Base-by-base conservation (phyloP, 1,140 invertebrate species). In the Zophobas atratus region DNA sequence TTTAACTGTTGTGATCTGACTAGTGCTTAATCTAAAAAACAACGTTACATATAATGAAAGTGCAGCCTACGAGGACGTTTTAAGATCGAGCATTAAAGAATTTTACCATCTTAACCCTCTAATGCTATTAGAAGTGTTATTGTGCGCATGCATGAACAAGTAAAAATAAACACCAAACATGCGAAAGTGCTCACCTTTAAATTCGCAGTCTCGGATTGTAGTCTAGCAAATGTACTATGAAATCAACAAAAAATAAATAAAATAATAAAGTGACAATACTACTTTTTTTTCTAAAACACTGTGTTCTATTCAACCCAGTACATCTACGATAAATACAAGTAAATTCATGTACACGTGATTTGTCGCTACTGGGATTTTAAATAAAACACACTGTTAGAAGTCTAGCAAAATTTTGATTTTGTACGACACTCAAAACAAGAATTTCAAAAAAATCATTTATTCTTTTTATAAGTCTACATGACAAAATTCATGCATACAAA, bases 151-250 rank as follows among this genome's bases (percentile, higher is more conserved):
- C 67, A 71, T 8, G 43, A 6, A 71, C 33, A 39, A 71, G n/a
- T 70, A 41, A 73, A 55, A 70, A 71, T 20, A 60, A 55, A 73
- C 71, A 73, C 71, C 71, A 73, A 73, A 73, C 81, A 82, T 82
- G 80, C 80, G 70, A 76, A 77, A 76, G 78, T 79, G 82, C 82
- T 83, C 82, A 83, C 82, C 82, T 83, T 81, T 74, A 79, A 77
- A 78, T 77, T 74, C 70, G 78, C 67, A 80, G 80, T 76, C 80
- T 82, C 70, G 77, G 76, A 76, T 71, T 79, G 75, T 71, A 56
- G 75, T 79, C 82, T 83, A 83, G 80, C 79, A 83, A 81, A 80
- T 83, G 81, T 80, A 82, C 81, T 83, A 83, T 77, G 80, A 82
- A 82, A 82, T 80, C 82, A 83, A 81, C 70, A 82, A 82, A 81